Evolutionary conservation across 2,888 invertebrate species (phyloP).

Genomic region (Andrena haemorrhoa): DNA sequence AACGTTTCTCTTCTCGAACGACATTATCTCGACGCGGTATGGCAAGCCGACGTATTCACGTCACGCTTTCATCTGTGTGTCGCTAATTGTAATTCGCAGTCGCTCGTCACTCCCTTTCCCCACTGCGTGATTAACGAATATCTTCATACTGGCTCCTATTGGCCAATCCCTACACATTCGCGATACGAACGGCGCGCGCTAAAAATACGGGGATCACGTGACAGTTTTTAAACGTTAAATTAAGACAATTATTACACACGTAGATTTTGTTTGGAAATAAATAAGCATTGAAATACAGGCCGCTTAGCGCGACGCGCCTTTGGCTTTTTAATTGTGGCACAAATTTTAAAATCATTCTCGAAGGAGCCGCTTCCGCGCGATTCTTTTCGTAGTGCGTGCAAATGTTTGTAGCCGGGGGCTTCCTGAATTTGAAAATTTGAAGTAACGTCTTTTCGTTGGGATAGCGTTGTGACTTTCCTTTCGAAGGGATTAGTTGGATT

Average conservation of each 20-base stretch:
- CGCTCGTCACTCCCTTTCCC: slow-evolving; percentile 66
- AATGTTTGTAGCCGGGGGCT: background rate
- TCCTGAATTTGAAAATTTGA: background rate
- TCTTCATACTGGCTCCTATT: slow-evolving; percentile 48
- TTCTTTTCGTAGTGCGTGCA: background rate
- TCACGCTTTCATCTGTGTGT: slow-evolving; percentile 78
- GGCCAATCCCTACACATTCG: slow-evolving; percentile 19
- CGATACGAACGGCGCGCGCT: slow-evolving; percentile 38
- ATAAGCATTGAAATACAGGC: slow-evolving; percentile 12
- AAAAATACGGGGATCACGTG: slow-evolving; percentile 45
- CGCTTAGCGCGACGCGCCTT: background rate
- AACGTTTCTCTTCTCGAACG: slow-evolving; percentile 56
- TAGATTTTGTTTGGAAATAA: slow-evolving; percentile 16
- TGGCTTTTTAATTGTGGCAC: background rate
- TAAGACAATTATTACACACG: background rate
- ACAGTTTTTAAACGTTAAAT: slow-evolving; percentile 40
- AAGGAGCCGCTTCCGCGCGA: background rate
- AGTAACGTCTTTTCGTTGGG: background rate
- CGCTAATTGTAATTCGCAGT: slow-evolving; percentile 62
- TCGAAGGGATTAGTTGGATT: too few species aligned
- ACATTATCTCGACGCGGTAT: slow-evolving; percentile 66
- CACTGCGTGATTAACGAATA: slow-evolving; percentile 51
- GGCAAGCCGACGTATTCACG: slow-evolving; percentile 69
- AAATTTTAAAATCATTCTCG: background rate
- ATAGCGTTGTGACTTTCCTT: too few species aligned